A percentile compares a stretch with the other conserved stretches of the same genome.
phyloP scores from a whole-genome alignment of 2,888 invertebrate genomes.

The Amblyjoppa proteus region DNA sequence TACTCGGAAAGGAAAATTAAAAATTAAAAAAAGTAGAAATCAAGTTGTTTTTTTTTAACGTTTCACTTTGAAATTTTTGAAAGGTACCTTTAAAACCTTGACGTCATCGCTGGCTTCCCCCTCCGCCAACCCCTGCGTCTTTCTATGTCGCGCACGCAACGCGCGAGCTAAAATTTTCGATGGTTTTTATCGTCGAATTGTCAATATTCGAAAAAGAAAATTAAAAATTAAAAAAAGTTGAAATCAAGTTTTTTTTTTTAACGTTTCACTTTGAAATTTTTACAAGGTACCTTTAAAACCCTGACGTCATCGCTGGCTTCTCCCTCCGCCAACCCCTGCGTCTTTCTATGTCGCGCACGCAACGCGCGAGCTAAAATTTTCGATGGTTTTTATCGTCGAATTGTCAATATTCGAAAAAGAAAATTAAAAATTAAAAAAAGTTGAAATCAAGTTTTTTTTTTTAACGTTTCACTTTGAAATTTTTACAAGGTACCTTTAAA shows the following conservation, averaged over 20 bases:
- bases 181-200: conserved; percentile 45
- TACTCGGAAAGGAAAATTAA: neutral
- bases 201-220: conserved; percentile 7
- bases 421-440: neutral
- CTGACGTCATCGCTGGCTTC: conserved; percentile 61
- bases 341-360: conserved; percentile 2
- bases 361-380: conserved; percentile 29
- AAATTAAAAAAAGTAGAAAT: neutral
- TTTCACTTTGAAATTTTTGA: no score
- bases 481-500: no score
- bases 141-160: conserved; percentile 11
- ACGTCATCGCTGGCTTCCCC: conserved; percentile 56
- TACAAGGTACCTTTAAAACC: neutral
- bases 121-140: neutral
- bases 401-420: conserved; percentile 31
- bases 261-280: no score
- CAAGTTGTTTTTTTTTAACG: neutral
- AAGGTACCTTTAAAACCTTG: conserved; percentile 16
- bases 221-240: neutral
- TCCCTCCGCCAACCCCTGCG: conserved; percentile 1
- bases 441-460: neutral
- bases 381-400: conserved; percentile 40
- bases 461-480: neutral
- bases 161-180: conserved; percentile 31
- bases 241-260: neutral